Base-by-base conservation (phyloP, 2,113 vertebrate genomes). In the Plecotus auritus region DNA sequence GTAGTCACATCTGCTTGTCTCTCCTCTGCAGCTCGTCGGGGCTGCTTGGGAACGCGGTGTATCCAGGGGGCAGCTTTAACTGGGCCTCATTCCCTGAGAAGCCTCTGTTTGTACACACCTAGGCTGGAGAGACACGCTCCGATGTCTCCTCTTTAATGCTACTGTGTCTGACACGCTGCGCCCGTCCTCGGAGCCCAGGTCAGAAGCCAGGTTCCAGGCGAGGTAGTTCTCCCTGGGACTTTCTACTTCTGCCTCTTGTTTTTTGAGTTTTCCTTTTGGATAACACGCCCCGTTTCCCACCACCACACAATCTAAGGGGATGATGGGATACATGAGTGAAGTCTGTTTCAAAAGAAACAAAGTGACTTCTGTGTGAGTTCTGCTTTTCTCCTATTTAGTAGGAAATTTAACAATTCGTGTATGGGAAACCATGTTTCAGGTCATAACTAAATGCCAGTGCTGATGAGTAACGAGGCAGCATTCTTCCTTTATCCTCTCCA, bases 1-100 rank as follows among this genome's bases (percentile, higher is more conserved):
- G 98, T 98, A 98, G 98, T 99, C 99, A 98, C 99, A 99, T 99
- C 99, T 99, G 99, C 98, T 98, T 98, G 97, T 98, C 98, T 98
- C 97, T 97, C 70, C 98, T 98, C 97, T 93, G 84, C 86, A 98
- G 98, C 98, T 97, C 95, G 98, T 99, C 97, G 93, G 92, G 98
- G 97, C 98, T 98, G 98, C 98, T 97, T 69, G 85, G 97, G 97
- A 98, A 96, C 97, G 97, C 96, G 94, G 97, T 97, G 96, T 98
- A 93, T 98, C 99, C 98, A 98, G 98, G 98, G 98, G 99, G 98
- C 98, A 98, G 97, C 97, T 98, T 98, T 98, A 96, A 98, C 98
- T 96, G 98, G 96, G 97, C 98, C 98, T 98, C 97, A 97, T 98
- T 97, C 97, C 98, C 98, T 95, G 97, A 97, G 98, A 98, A 98